Base-by-base conservation (phyloP, 2,888 invertebrate genomes). In the Fissipunctia ypsillon region DNA sequence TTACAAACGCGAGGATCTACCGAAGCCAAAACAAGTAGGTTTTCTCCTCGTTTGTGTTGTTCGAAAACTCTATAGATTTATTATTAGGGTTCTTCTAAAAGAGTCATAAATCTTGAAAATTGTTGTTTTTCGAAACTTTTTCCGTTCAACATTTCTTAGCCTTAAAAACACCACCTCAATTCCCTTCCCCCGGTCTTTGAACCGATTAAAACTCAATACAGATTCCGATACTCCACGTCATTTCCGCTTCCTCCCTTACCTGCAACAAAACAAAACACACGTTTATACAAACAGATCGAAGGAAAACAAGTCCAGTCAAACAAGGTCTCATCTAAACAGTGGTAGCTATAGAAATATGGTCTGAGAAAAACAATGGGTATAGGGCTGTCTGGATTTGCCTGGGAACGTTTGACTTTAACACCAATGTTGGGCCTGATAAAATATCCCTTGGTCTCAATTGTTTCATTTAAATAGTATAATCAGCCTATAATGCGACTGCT, bases 261-360 rank as follows among this genome's bases (percentile, higher is more conserved):
- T 94, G 94, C 74, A 94, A 94, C 93, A 92, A 93, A 91, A 93
- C 89, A 92, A 92, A 89, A 89, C 69, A 88, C 70, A 88, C 85
- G 87, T 93, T 87, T 93, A 91, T 90, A 90, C 87, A 89, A 90
- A 91, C 85, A 88, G 84, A 88, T 89, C 86, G 77, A 82, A 88
- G 83, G 86, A 83, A 88, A 90, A 90, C 87, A 89, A 88, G 79
- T 73, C 87, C 88, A 89, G 52, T 41, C 25, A 79, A 85, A 78
- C 61, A 25, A 73, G 89, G 87, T 38, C 91, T 81, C 71, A 70
- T 77, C 80, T 85, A 80, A 80, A 81, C 71, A 83, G 19, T 57
- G 54, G 41, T 54, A 77, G 63, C 45, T 64, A 65, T 65, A 76
- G 64, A 71, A 80, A 73, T 69, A 76, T 68, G 79, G 73, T 71